Evolutionary conservation across 2,888 invertebrate species (phyloP).

Genomic region (Stenchaetothrips biformis): DNA sequence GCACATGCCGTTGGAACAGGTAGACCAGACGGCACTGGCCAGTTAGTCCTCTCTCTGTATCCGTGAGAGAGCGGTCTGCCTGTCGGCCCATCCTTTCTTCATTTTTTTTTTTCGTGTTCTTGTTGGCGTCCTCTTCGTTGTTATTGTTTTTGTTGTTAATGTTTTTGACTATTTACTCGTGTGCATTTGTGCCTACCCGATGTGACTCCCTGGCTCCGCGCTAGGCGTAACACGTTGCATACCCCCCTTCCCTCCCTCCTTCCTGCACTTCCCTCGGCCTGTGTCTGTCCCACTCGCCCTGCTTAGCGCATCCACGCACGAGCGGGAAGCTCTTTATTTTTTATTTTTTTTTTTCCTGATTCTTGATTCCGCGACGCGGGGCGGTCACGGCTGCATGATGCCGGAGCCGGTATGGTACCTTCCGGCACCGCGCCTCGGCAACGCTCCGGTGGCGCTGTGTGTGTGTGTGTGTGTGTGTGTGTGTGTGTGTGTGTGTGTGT

Average conservation of each 20-base stretch:
- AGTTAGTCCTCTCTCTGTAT: neutral
- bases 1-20: constrained; percentile 22
- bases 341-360: too few species aligned
- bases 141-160: too few species aligned
- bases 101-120: neutral
- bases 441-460: constrained; percentile 8
- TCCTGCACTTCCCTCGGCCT: too few species aligned
- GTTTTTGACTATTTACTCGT: too few species aligned
- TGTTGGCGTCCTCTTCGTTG: neutral
- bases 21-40: neutral
- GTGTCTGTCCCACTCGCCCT: too few species aligned
- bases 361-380: too few species aligned
- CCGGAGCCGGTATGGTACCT: neutral
- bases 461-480: constrained; percentile 1
- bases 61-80: neutral
- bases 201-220: too few species aligned
- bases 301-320: too few species aligned
- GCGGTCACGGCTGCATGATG: neutral
- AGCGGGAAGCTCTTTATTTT: too few species aligned
- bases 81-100: neutral
- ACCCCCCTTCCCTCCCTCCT: too few species aligned
- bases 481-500: neutral
- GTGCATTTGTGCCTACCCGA: too few species aligned
- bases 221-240: too few species aligned
- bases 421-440: neutral